phyloP scores from a whole-genome alignment of 2,888 invertebrate genomes.

The Philereme vetulata region DNA sequence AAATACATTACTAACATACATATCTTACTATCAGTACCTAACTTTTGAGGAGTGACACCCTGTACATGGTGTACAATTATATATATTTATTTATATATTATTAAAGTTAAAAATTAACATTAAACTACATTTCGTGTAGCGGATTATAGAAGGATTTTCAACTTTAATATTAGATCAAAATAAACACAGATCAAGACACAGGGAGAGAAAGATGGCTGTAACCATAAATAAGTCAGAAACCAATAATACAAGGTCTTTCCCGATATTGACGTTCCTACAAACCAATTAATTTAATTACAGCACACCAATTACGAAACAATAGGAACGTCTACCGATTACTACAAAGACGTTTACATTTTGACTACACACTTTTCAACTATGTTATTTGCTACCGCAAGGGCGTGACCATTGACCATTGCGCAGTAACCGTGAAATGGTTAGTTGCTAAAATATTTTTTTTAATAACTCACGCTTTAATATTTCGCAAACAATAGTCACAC shows the following conservation, averaged over 20 bases:
- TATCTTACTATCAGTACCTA: not conserved
- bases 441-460: not conserved
- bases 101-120: too few species aligned
- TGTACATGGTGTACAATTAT: too few species aligned
- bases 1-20: constrained; percentile 9
- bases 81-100: too few species aligned
- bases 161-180: too few species aligned
- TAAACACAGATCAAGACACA: too few species aligned
- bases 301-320: constrained; percentile 27
- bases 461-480: not conserved
- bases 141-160: too few species aligned
- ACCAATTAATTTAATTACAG: constrained; percentile 20
- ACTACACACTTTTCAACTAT: constrained; percentile 15
- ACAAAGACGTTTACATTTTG: constrained; percentile 26
- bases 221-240: constrained; percentile 17
- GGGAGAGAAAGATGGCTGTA: constrained; percentile 6
- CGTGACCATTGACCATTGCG: constrained; percentile 8
- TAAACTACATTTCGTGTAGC: too few species aligned
- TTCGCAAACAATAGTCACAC: constrained; percentile 18
- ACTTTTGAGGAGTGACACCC: too few species aligned
- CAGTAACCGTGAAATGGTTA: constrained; percentile 1
- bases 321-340: constrained; percentile 40
- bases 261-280: constrained; percentile 28
- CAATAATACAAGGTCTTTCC: not conserved
- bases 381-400: constrained; percentile 4